Conservation (phyloP, 2,888 invertebrate genomes). For the Trissolcus brochymenae region DNA sequence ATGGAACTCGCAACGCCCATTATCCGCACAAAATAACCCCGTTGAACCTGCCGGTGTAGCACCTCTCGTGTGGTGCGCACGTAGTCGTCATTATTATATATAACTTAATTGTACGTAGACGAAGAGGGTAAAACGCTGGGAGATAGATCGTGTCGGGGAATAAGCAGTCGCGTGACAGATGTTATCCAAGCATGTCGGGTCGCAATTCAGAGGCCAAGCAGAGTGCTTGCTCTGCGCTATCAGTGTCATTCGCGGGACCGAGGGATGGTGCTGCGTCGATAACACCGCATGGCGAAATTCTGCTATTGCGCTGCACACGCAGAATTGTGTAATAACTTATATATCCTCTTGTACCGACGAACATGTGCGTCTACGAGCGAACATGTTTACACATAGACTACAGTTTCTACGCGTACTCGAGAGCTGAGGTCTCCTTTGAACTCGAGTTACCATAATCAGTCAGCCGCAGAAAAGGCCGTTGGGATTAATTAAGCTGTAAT, state of each 20-base stretch:
- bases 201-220: conserved; percentile 44
- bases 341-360: not conserved
- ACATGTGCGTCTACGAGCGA: not conserved
- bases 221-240: conserved; percentile 39
- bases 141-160: conserved; percentile 51
- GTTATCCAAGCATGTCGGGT: conserved; percentile 52
- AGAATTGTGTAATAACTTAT: not conserved
- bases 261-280: conserved; percentile 16
- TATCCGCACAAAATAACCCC: conserved; percentile 47
- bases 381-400: conserved; percentile 9
- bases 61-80: conserved; percentile 50
- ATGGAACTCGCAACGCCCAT: conserved; percentile 34
- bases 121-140: conserved; percentile 51
- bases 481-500: conserved; percentile 75
- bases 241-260: conserved; percentile 38
- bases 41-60: conserved; percentile 37
- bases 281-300: conserved; percentile 17
- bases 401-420: conserved; percentile 20
- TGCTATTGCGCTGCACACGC: conserved; percentile 4
- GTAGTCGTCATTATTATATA: conserved; percentile 58
- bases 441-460: conserved; percentile 67
- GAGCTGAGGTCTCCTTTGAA: conserved; percentile 42
- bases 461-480: conserved; percentile 65
- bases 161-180: conserved; percentile 54
- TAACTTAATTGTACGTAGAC: conserved; percentile 56